A percentile compares a stretch with the other conserved stretches of the same genome.
Conservation (phyloP, 2,797 vertebrate species). For the Myripristis murdjan region DNA sequence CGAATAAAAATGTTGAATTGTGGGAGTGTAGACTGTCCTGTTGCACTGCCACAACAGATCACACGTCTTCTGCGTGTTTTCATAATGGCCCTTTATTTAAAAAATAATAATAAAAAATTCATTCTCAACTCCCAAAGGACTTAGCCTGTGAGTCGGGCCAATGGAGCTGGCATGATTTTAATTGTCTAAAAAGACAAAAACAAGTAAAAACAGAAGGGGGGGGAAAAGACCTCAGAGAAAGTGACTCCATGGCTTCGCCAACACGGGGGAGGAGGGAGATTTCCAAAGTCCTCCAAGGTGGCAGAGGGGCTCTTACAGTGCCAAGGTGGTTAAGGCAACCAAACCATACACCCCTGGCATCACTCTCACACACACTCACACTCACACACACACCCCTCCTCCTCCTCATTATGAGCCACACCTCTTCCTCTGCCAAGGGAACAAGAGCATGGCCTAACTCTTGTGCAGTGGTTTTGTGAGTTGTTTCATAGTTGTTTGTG, state of each 20-base stretch:
- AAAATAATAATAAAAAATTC: constrained; percentile 36
- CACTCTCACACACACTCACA: no score
- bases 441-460: constrained; percentile 56
- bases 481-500: constrained; percentile 38
- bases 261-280: constrained; percentile 61
- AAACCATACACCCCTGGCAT: constrained; percentile 57
- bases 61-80: constrained; percentile 24
- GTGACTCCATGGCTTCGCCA: constrained; percentile 68
- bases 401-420: constrained; percentile 22
- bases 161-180: constrained; percentile 50
- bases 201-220: constrained; percentile 81
- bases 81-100: neutral
- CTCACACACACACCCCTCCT: neutral
- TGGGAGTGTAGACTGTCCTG: constrained; percentile 53
- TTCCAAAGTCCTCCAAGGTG: constrained; percentile 50
- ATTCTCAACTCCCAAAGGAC: constrained; percentile 40
- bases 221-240: constrained; percentile 51
- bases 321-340: constrained; percentile 84
- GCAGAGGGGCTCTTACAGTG: constrained; percentile 59
- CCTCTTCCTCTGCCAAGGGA: constrained; percentile 37
- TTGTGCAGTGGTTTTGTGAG: constrained; percentile 31
- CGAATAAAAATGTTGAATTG: constrained; percentile 8
- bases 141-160: constrained; percentile 24
- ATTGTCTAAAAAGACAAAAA: constrained; percentile 52
- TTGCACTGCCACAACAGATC: constrained; percentile 48